Evolutionary conservation across 2,113 vertebrate genomes (phyloP), one percentile per base, ranked within the genome.

Genomic region (Jacana jacana): DNA sequence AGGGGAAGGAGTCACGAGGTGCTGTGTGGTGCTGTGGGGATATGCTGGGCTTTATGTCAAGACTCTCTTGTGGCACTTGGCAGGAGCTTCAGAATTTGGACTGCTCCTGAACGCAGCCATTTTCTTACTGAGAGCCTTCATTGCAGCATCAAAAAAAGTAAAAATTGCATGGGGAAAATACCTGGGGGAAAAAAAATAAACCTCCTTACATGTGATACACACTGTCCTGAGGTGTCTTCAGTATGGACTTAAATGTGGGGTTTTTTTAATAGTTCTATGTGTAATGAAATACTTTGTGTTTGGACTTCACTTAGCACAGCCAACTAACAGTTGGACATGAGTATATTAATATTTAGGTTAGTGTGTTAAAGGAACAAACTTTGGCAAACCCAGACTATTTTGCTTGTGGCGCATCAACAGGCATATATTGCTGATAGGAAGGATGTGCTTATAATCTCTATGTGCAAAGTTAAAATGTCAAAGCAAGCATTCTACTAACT

Each of bases 41-140:
- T 10, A 4, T 2, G 2, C 24, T 1, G 14, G 49, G 35, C 22
- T 37, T 44, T 10, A 2, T 30, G 22, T 49, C 13, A 0, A 42
- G 22, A 27, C 42, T 49, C 4, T 2, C 25, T 22, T 19, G 8
- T 14, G n/a, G 49, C 4, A 1, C 30, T 64, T 31, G 78, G 44
- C 18, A 37, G 30, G 30, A 68, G 46, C 46, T 42, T n/a, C 27
- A 25, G 1, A 27, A 9, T 22, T n/a, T 4, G 1, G 19, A 14
- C 17, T 54, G 66, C 25, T 61, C 15, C 23, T 51, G 15, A 33
- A n/a, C 37, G n/a, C 20, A 35, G 11, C 4, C 1, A 0, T 22
- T 40, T 35, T 35, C 30, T 33, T 44, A 18, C 2, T 1, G 6
- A 51, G 23, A 3, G 28, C 17, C 40, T 61, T 63, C 27, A 11